A percentile compares a stretch with the other conserved stretches of the same genome.
Evolutionary conservation across 2,113 vertebrate species (phyloP).

Genomic region (Tinamus guttatus): DNA sequence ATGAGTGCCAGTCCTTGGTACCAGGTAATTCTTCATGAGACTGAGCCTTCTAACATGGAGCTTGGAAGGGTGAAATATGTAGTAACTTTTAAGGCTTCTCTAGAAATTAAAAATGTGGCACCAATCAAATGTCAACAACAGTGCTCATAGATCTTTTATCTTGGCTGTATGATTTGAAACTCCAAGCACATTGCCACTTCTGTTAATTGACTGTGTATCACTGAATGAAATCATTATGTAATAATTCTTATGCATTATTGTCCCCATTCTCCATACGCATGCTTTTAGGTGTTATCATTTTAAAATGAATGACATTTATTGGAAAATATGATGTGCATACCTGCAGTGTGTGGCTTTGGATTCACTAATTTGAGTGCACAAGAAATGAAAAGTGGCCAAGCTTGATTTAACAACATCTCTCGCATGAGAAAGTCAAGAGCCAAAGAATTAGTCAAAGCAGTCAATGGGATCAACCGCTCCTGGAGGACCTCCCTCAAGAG

Average conservation of each 20-base stretch:
- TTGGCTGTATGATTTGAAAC: constrained; percentile 17
- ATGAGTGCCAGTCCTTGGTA: constrained; percentile 33
- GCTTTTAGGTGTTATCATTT: not conserved
- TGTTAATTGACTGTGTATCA: not conserved
- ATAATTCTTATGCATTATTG: not conserved
- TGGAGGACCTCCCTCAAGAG: not conserved
- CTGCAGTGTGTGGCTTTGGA: not conserved
- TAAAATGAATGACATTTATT: constrained; percentile 12
- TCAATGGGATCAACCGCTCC: not conserved
- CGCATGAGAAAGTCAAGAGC: not conserved
- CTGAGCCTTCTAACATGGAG: not conserved
- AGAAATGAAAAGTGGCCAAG: not conserved
- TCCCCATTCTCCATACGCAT: not conserved
- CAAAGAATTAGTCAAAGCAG: not conserved
- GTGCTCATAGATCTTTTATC: not conserved
- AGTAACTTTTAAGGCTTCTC: constrained; percentile 61
- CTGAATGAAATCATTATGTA: not conserved
- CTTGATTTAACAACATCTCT: not conserved
- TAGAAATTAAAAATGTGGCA: constrained; percentile 24
- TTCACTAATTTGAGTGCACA: not conserved
- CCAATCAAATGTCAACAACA: constrained; percentile 48
- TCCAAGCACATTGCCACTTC: not conserved
- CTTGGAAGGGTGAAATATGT: constrained; percentile 38
- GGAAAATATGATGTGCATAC: not conserved
- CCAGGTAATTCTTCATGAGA: constrained; percentile 11